phyloP scores from a whole-genome alignment of 2,113 vertebrate genomes.

The Anolis carolinensis region DNA sequence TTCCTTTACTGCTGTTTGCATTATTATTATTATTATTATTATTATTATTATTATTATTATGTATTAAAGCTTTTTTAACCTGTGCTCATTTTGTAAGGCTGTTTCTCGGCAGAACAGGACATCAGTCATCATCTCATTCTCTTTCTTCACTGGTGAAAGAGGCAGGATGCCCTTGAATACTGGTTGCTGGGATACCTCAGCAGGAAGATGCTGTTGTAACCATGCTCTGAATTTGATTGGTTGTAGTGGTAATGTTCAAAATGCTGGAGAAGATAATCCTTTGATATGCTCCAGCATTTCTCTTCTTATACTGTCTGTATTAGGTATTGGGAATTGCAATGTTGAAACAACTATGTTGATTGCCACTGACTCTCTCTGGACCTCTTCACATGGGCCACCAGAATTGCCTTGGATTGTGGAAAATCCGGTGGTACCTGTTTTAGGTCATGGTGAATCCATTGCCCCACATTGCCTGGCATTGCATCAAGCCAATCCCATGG shows the following conservation, averaged over 20 bases:
- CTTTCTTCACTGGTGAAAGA: neutral
- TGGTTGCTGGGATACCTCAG: neutral
- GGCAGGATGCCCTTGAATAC: neutral
- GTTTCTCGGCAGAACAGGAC: too few relatives aligned
- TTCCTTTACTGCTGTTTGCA: too few relatives aligned
- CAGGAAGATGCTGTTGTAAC: neutral
- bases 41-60: too few relatives aligned
- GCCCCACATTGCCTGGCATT: too few relatives aligned
- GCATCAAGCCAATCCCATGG: too few relatives aligned
- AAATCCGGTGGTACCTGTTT: too few relatives aligned
- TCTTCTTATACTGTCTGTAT: neutral
- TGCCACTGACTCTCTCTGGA: neutral
- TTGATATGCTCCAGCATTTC: neutral
- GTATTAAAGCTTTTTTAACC: too few relatives aligned
- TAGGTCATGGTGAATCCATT: too few relatives aligned
- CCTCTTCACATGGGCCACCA: too few relatives aligned
- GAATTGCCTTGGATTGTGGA: too few relatives aligned
- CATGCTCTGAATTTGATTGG: neutral
- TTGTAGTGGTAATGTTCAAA: neutral
- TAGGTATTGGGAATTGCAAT: neutral
- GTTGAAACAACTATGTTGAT: neutral
- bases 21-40: too few relatives aligned
- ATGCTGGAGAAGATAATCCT: neutral
- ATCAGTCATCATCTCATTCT: neutral
- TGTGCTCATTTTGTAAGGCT: too few relatives aligned